Percentiles rank a stretch among this genome's conserved stretches.
These are phyloP conservation scores for Lutjanus argentimaculatus DNA, from an alignment of 2,797 vertebrate genomes.

Conservation along the genomic window DNA sequence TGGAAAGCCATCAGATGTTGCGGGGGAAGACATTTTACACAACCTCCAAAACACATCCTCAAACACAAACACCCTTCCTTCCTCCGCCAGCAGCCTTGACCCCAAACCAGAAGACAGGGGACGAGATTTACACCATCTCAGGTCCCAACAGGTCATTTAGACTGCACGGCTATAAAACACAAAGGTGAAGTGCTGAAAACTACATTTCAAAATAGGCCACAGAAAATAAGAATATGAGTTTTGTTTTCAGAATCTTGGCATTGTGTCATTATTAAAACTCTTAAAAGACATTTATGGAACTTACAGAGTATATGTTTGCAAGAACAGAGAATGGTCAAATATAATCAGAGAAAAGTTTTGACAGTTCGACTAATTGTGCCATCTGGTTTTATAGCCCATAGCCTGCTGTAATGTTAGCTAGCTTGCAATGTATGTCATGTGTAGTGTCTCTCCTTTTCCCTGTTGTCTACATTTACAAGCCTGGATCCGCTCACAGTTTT, in stretches of 20 bases:
- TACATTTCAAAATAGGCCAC: not conserved
- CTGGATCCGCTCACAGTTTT: no score
- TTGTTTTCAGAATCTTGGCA: not conserved
- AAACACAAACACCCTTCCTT: slow-evolving; percentile 43
- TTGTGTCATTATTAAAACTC: not conserved
- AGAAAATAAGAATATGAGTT: not conserved
- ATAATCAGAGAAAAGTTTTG: not conserved
- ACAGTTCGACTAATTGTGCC: not conserved
- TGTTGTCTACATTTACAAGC: not conserved
- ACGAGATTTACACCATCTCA: not conserved
- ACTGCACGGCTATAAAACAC: slow-evolving; percentile 36
- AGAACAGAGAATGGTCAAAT: not conserved
- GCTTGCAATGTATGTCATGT: not conserved
- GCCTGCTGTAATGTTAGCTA: not conserved
- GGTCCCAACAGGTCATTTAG: slow-evolving; percentile 22
- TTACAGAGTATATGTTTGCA: not conserved
- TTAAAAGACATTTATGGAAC: not conserved
- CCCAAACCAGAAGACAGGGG: slow-evolving; percentile 31
- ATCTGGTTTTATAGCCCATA: not conserved
- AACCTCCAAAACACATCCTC: slow-evolving; percentile 31
- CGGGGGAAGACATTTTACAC: slow-evolving; percentile 27
- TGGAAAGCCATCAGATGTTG: slow-evolving; percentile 5
- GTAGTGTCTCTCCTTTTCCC: not conserved
- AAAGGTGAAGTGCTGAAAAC: slow-evolving; percentile 20
- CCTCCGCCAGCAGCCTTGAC: slow-evolving; percentile 22